A percentile compares a stretch with the other conserved stretches of the same genome.
Conservation (phyloP, 2,888 invertebrate genomes). For the Coenonympha arcania region DNA sequence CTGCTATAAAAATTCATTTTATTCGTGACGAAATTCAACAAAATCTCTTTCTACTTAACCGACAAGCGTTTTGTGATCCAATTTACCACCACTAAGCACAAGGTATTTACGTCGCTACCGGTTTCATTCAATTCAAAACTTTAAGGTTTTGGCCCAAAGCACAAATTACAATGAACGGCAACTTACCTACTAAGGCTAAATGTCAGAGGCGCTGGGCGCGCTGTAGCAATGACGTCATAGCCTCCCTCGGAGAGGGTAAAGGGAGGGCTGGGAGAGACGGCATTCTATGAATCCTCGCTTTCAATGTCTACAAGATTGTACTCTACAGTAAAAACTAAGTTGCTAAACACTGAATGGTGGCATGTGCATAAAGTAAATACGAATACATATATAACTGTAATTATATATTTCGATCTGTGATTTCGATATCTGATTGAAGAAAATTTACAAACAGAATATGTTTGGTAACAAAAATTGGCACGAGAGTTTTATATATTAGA, state of each 20-base stretch:
- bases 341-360: too few species aligned
- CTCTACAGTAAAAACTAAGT: background rate
- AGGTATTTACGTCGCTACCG: background rate
- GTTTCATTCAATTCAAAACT: background rate
- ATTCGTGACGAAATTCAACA: background rate
- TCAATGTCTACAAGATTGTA: conserved; percentile 13
- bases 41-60: conserved; percentile 15
- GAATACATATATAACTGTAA: too few species aligned
- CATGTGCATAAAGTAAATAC: too few species aligned
- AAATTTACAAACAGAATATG: too few species aligned
- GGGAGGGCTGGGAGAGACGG: conserved; percentile 18
- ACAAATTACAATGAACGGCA: conserved; percentile 6
- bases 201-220: conserved; percentile 23
- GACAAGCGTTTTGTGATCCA: conserved; percentile 24
- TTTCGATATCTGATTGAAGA: too few species aligned
- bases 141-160: background rate
- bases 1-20: background rate
- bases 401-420: too few species aligned
- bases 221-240: conserved; percentile 28
- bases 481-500: too few species aligned
- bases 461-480: too few species aligned
- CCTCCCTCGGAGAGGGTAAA: conserved; percentile 7
- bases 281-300: conserved; percentile 20
- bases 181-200: conserved; percentile 21
- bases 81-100: conserved; percentile 15